Base-by-base conservation (phyloP, 2,113 vertebrate species). In the Oryzias melastigma region DNA sequence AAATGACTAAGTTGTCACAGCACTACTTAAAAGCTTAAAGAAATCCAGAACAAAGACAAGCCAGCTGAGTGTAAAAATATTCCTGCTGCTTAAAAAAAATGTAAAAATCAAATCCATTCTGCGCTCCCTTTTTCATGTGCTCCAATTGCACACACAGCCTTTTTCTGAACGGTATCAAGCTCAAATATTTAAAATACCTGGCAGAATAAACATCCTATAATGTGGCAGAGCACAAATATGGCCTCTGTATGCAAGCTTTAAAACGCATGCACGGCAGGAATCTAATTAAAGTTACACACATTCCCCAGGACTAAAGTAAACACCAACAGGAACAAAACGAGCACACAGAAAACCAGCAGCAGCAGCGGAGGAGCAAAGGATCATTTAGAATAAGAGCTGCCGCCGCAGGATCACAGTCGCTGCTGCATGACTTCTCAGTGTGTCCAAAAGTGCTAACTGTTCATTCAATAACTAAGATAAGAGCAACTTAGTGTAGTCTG, bases 141-240 rank as follows among this genome's bases (percentile, higher is more conserved):
- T 40, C 65, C 46, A n/a, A 41, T 43, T 13, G 65, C 77, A 35
- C 35, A 35, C 35, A 35, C 74, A 25, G 14, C 15, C 52, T 78
- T 18, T 17, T 57, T 43, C 58, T 70, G 44, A 20, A 66, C 43
- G 64, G 73, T 59, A 58, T 70, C 16, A 69, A 29, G 62, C 54
- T 62, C 52, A 70, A 73, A 71, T 87, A 84, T 89, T 88, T 86
- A 73, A 72, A 87, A 73, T 61, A 4, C 50, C 19, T 22, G 35
- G 65, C 35, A 57, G 79, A 74, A 73, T 27, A 83, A 86, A 85
- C 63, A 68, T 48, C 40, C 41, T 29, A 35, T 50, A 78, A 68
- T 54, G 67, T 68, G 68, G 71, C 2, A 3, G 29, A 54, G 74
- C 52, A 52, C 71, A 86, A 87, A 85, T 75, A 78, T 47, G 51